Base-by-base conservation (phyloP, 2,888 invertebrate genomes). In the Calephelis perditalis region DNA sequence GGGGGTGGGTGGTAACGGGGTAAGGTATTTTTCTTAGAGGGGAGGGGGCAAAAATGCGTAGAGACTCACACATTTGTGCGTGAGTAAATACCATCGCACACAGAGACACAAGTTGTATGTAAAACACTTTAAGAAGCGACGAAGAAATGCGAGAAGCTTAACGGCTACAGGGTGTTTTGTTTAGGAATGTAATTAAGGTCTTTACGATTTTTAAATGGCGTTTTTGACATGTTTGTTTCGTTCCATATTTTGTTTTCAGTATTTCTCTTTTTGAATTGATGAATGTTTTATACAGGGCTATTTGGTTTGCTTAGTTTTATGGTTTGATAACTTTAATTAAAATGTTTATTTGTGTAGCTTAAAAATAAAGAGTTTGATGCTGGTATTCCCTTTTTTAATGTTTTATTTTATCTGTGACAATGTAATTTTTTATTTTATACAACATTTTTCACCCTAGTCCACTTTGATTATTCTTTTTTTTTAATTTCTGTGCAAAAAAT, bases 81-180 rank as follows among this genome's bases (percentile, higher is more conserved):
- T 88, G 82, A 77, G 83, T 84, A 86, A 85, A 86, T 86, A 85
- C 83, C 70, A 70, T 78, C 87, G 80, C 88, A 87, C 89, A 89
- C 89, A 84, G 73, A 64, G 68, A 67, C 69, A 69, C 64, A 62
- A 72, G 76, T 74, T 90, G 87, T 90, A 89, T 89, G 90, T 89
- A 89, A 90, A 89, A 90, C 88, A 88, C 88, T 90, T 89, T 89
- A 90, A 90, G 89, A 90, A 89, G 87, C 88, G 85, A 75, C 84
- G 89, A 90, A 90, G 90, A 90, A 90, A 90, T 86, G 88, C 88
- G 88, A 90, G 89, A 82, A 85, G 88, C 90, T 89, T 88, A 86
- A 72, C 74, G 72, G 68, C 57, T 82, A 90, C 79, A 85, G 88
- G 84, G 70, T 85, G 90, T 71, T 71, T 63, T 37, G n/a, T 55